Conservation (phyloP, 2,797 vertebrate species). For the Tokudaia tokunoshimensis region DNA sequence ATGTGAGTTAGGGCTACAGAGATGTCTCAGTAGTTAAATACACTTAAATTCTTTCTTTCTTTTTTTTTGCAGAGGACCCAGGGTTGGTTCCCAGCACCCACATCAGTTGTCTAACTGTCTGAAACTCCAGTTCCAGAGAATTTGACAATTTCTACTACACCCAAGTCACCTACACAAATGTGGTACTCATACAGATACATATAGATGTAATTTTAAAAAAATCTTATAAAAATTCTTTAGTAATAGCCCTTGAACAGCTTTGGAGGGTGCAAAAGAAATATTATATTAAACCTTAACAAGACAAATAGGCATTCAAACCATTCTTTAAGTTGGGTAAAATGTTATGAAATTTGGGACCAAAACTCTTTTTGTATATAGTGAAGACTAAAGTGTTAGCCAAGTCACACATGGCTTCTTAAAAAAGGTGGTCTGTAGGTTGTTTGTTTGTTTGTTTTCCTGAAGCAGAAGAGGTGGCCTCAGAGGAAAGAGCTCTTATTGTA, state of each 20-base stretch:
- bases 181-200: background rate
- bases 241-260: background rate
- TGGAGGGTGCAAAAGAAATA: background rate
- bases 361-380: background rate
- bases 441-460: background rate
- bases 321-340: slow-evolving; percentile 20
- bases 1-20: background rate
- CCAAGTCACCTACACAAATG: background rate
- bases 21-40: background rate
- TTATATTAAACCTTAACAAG: slow-evolving; percentile 20
- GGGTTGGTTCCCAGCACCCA: background rate
- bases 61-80: background rate
- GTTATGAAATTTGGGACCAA: background rate
- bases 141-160: background rate
- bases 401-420: background rate
- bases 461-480: no score
- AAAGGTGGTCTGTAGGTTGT: background rate
- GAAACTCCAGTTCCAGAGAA: background rate
- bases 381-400: background rate
- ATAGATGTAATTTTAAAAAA: background rate
- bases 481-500: background rate
- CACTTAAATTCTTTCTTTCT: background rate
- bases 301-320: background rate
- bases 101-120: background rate
- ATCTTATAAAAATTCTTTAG: background rate